These are phyloP conservation scores for Alcedo quadribrachys DNA, from an alignment of 2,797 vertebrate species.

Conservation along the genomic window DNA sequence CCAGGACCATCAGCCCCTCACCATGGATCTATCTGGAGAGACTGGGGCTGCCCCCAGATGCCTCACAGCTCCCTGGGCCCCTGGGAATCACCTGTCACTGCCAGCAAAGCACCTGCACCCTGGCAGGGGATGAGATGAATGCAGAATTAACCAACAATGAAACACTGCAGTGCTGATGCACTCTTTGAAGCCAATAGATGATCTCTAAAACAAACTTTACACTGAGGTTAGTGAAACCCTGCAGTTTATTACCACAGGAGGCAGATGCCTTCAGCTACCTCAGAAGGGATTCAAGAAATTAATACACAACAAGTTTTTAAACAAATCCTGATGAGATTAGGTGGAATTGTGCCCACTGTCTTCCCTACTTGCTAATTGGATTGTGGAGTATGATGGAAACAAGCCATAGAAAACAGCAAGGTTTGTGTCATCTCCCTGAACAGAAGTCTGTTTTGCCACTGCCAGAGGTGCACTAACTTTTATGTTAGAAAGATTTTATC, in stretches of 20 bases:
- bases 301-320: not conserved
- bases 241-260: not conserved
- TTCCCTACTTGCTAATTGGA: not conserved
- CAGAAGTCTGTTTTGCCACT: not conserved
- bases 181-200: not conserved
- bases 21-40: not conserved
- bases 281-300: not conserved
- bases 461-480: not conserved
- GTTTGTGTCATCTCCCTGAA: not conserved
- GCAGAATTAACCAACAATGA: not conserved
- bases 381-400: not conserved
- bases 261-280: not conserved
- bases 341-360: not conserved
- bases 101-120: not conserved
- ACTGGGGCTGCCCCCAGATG: not conserved
- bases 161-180: not conserved
- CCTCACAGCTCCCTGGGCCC: not conserved
- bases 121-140: not conserved
- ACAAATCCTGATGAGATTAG: not conserved
- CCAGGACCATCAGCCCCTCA: not conserved
- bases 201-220: not conserved
- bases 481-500: not conserved
- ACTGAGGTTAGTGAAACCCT: not conserved
- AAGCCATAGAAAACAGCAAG: not conserved
- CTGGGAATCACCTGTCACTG: not conserved